Evolutionary conservation across 2,888 invertebrate species (phyloP), one percentile per base, ranked within the genome.

Genomic region (Mayetiola destructor): DNA sequence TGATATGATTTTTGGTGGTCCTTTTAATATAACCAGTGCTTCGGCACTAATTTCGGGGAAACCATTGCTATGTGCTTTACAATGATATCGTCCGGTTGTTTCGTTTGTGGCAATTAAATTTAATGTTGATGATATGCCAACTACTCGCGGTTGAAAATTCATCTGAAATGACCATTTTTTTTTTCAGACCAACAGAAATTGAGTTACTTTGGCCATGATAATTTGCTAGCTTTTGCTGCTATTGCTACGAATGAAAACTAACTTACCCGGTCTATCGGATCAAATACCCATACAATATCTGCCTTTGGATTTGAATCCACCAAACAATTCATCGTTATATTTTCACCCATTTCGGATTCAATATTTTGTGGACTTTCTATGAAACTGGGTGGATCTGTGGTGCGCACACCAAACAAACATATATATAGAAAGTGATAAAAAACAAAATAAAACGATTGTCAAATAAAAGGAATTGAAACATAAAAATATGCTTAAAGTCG

Each of bases 281-380:
- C 85, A 69, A 88, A 87, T 57, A 85, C 81, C 94, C 94, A 95
- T 9, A 85, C 80, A 63, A 94, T 85, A 65, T 89, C 88, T 1
- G 94, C 87, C 30, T 80, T 77, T 55, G 58, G 58, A 67, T 92
- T 92, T 18, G 92, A 89, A 66, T 93, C 91, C 1, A 92, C 91
- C 66, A 89, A 87, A 70, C 94, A 95, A 59, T 78, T 80, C 37
- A 95, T 74, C 2, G 86, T 84, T 5, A 88, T 86, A 56, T 81
- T 80, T 6, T 84, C 80, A 6, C 88, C 90, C 20, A 83, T 74
- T 67, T 92, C 90, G 0, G 88, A 88, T 69, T 90, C 88, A 42
- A 88, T 79, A 59, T 88, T 86, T 64, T 79, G 79, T 0, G 89
- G 89, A 56, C 79, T 78, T 58, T 79, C 80, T 62, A 81, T 79